Evolutionary conservation across 2,113 vertebrate species (phyloP).

Genomic region (Camelus dromedarius): DNA sequence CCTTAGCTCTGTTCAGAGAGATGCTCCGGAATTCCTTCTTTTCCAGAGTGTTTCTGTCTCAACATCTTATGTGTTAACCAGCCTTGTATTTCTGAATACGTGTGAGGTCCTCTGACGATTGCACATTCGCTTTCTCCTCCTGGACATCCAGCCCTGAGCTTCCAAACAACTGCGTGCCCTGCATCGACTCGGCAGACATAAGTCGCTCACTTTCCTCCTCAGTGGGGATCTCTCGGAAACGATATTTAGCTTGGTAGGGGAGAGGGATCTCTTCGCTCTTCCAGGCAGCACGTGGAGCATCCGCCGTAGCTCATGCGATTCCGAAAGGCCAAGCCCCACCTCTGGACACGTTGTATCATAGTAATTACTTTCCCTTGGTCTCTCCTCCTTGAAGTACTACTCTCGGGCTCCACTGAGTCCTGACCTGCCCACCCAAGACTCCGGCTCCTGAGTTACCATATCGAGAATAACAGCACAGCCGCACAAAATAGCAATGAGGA

Average conservation of each 20-base stretch:
- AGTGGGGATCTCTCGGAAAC: not conserved
- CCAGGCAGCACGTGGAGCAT: not conserved
- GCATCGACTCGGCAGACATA: not conserved
- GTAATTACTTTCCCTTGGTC: constrained; percentile 34
- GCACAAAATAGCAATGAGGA: not conserved
- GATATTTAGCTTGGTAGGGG: constrained; percentile 27
- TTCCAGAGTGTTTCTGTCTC: not conserved
- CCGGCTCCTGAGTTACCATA: not conserved
- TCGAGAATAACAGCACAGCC: not conserved
- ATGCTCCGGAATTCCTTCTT: not conserved
- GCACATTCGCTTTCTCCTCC: not conserved
- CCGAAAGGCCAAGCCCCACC: constrained; percentile 51
- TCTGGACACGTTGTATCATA: constrained; percentile 42
- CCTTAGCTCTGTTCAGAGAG: not conserved
- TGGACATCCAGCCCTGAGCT: not conserved
- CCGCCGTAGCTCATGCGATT: not conserved
- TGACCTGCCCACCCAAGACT: not conserved
- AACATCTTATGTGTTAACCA: not conserved
- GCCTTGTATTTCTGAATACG: not conserved
- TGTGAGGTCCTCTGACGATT: not conserved
- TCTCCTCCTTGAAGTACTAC: constrained; percentile 33
- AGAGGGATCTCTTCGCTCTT: constrained; percentile 10
- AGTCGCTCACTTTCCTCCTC: constrained; percentile 12
- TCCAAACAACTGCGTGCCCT: not conserved
- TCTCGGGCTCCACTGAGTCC: not conserved